Conservation (phyloP, 1,140 invertebrate genomes). For the Gryllus bimaculatus region DNA sequence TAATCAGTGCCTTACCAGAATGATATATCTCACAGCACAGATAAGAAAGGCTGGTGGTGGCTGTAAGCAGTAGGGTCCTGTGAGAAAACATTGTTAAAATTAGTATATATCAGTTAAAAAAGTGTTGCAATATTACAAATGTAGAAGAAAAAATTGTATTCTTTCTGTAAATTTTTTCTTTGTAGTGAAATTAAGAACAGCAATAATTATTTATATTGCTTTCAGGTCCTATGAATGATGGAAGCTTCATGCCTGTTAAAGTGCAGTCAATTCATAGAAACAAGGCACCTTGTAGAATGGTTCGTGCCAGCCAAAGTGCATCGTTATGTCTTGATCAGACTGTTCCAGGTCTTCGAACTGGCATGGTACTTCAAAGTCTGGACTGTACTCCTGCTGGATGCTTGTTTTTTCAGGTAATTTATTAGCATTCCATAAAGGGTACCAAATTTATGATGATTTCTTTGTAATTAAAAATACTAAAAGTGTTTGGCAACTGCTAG, state of each 20-base stretch:
- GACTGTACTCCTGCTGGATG: constrained; percentile 51
- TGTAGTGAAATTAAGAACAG: not conserved
- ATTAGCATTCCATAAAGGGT: not conserved
- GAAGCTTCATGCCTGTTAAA: constrained; percentile 65
- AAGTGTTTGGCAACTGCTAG: too few species aligned
- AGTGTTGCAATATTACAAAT: too few species aligned
- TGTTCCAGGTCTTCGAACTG: constrained; percentile 58
- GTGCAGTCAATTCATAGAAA: constrained; percentile 85
- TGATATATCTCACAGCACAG: too few species aligned
- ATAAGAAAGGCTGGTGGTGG: too few species aligned
- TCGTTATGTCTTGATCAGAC: constrained; percentile 68
- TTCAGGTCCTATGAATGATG: constrained; percentile 70
- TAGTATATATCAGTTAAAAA: too few species aligned
- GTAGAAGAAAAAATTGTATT: too few species aligned
- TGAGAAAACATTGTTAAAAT: too few species aligned
- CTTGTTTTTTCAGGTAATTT: constrained; percentile 63
- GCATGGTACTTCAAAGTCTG: constrained; percentile 64
- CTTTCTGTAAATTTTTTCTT: not conserved
- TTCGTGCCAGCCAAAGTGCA: constrained; percentile 83
- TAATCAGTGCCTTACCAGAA: too few species aligned
- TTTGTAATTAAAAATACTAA: too few species aligned
- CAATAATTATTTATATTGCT: not conserved
- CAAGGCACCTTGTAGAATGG: constrained; percentile 75
- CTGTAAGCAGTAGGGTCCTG: too few species aligned
- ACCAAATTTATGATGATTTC: too few species aligned